Percentiles rank a stretch among this genome's conserved stretches.
Conservation (phyloP, 2,888 invertebrate genomes). For the Drosophila buzzatii region DNA sequence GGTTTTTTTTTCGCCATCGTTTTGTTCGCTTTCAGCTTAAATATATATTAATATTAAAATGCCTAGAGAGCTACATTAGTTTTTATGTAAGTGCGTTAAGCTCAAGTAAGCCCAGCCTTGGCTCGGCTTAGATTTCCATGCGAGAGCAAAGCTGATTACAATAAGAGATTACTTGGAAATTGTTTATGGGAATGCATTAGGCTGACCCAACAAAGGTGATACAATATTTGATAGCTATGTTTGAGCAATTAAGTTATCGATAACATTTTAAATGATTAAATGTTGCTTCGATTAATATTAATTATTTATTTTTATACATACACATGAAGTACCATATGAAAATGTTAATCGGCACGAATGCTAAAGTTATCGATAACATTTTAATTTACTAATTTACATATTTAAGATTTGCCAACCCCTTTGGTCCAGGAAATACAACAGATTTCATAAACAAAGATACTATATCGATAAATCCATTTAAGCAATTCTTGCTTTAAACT, state of each 20-base stretch:
- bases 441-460: no score
- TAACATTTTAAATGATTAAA: background rate
- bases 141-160: slow-evolving; percentile 22
- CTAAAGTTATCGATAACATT: background rate
- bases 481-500: no score
- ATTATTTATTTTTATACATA: background rate
- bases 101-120: slow-evolving; percentile 10
- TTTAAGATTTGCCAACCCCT: no score
- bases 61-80: slow-evolving; percentile 51
- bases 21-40: slow-evolving; percentile 24
- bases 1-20: slow-evolving; percentile 1
- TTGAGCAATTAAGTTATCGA: background rate
- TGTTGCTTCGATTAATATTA: no score
- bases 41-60: slow-evolving; percentile 74
- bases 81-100: slow-evolving; percentile 43
- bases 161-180: slow-evolving; percentile 35
- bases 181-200: background rate
- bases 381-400: background rate
- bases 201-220: background rate
- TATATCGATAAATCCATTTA: background rate
- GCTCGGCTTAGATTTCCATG: slow-evolving; percentile 20
- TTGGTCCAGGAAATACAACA: no score
- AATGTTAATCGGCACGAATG: background rate
- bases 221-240: background rate
- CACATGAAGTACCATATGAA: background rate